These are phyloP conservation scores for Anabas testudineus DNA, from an alignment of 2,797 vertebrate species.

Conservation along the genomic window DNA sequence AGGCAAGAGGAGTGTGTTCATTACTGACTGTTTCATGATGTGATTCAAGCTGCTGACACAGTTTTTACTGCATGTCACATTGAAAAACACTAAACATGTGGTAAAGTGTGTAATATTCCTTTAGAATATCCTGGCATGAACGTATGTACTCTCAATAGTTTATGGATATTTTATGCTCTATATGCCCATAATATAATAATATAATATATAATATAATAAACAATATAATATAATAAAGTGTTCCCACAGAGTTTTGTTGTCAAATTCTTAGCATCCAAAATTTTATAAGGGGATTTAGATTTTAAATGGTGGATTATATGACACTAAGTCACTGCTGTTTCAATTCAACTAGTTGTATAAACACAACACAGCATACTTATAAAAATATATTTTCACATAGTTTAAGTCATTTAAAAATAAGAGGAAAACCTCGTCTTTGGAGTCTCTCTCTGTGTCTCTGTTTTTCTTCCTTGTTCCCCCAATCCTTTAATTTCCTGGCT, in stretches of 20 bases:
- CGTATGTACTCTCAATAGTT: slow-evolving; percentile 12
- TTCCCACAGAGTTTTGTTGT: slow-evolving; percentile 12
- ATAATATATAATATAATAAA: no score
- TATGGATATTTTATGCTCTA: slow-evolving; percentile 3
- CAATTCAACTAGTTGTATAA: slow-evolving; percentile 52
- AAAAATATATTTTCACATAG: slow-evolving; percentile 34
- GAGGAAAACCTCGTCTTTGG: slow-evolving; percentile 20
- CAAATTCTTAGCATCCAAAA: slow-evolving; percentile 18
- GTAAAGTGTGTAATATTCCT: slow-evolving; percentile 10
- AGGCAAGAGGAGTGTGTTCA: slow-evolving; percentile 41
- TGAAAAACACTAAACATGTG: not conserved
- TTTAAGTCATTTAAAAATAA: slow-evolving; percentile 37
- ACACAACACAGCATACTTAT: slow-evolving; percentile 37
- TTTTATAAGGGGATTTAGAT: slow-evolving; percentile 11
- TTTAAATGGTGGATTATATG: slow-evolving; percentile 30
- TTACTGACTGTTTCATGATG: slow-evolving; percentile 47
- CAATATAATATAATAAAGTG: no score
- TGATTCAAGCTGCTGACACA: slow-evolving; percentile 39
- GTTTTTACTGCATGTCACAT: slow-evolving; percentile 15
- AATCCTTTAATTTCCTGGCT: slow-evolving; percentile 54
- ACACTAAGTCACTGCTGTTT: slow-evolving; percentile 50
- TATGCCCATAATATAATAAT: no score
- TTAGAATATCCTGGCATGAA: not conserved
- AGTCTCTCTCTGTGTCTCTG: slow-evolving; percentile 19
- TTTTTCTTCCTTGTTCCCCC: slow-evolving; percentile 39